Percentiles rank a stretch among this genome's conserved stretches.
Conservation (phyloP, 2,113 vertebrate genomes). For the Delphinapterus leucas region DNA sequence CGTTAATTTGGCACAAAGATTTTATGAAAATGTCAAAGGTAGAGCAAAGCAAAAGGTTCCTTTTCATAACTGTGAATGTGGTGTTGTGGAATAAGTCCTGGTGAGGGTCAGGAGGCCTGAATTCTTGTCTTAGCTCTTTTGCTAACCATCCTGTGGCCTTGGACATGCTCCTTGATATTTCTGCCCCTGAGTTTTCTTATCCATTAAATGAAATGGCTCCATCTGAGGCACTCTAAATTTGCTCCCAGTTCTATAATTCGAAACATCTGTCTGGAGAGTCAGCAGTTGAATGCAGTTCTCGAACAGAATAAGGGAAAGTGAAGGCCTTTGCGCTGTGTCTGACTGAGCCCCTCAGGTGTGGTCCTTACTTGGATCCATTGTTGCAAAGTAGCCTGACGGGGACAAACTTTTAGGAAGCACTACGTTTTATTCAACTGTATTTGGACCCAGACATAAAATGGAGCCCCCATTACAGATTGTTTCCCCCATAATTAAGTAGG, state of each 20-base stretch:
- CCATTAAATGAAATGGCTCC: not conserved
- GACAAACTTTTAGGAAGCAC: not conserved
- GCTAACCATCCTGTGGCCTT: not conserved
- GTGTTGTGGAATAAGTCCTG: not conserved
- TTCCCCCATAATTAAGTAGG: not conserved
- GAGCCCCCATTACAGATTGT: not conserved
- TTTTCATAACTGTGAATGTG: not conserved
- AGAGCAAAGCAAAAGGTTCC: not conserved
- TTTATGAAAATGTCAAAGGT: not conserved
- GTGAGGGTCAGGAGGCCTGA: not conserved
- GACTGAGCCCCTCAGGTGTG: fast-evolving
- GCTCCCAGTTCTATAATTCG: not conserved
- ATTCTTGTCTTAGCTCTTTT: not conserved
- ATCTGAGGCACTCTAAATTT: not conserved
- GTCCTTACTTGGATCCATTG: not conserved
- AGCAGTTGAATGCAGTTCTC: not conserved
- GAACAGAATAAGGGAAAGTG: too few species aligned
- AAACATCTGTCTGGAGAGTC: not conserved
- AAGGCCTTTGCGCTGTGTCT: not conserved
- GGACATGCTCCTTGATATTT: not conserved
- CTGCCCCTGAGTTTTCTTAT: not conserved
- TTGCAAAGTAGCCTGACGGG: not conserved
- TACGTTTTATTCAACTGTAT: not conserved
- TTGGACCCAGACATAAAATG: not conserved
- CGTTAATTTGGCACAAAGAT: not conserved